These are phyloP conservation scores for Pimpla rufipes DNA, from an alignment of 2,888 invertebrate species.

Conservation along the genomic window DNA sequence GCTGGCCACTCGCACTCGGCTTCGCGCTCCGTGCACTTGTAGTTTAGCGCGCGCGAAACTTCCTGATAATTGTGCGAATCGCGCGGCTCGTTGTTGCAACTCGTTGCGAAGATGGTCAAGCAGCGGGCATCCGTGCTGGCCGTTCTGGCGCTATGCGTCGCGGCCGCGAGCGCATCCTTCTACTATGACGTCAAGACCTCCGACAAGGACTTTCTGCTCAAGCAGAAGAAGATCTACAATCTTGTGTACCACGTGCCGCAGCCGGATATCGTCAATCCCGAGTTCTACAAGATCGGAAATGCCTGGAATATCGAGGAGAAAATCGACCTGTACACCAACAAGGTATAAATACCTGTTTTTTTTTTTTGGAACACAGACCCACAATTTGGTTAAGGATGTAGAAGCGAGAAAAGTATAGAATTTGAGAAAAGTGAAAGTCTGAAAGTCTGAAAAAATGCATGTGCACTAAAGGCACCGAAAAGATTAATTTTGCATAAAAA, in stretches of 20 bases:
- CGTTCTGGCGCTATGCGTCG: constrained; percentile 75
- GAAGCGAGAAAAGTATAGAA: too few relatives aligned
- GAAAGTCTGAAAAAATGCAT: too few relatives aligned
- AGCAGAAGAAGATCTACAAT: constrained; percentile 80
- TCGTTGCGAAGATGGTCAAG: constrained; percentile 68
- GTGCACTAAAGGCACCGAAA: too few relatives aligned
- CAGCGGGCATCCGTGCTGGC: constrained; percentile 72
- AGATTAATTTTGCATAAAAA: too few relatives aligned
- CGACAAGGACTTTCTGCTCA: constrained; percentile 78
- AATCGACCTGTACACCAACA: constrained; percentile 75
- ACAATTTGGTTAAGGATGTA: too few relatives aligned
- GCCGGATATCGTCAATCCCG: constrained; percentile 74
- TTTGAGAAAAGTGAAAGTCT: too few relatives aligned
- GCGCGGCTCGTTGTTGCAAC: not conserved
- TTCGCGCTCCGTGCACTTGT: constrained; percentile 19
- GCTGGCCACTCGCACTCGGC: constrained; percentile 7
- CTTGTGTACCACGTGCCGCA: constrained; percentile 79
- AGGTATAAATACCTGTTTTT: too few relatives aligned
- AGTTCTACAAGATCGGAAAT: constrained; percentile 76
- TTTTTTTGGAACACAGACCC: too few relatives aligned
- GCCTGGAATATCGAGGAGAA: constrained; percentile 76
- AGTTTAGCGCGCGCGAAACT: not conserved
- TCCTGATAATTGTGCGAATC: not conserved
- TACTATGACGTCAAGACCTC: constrained; percentile 73
- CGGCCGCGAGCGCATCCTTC: constrained; percentile 67